Conservation (phyloP, 1,140 invertebrate genomes). For the Phthorimaea operculella region DNA sequence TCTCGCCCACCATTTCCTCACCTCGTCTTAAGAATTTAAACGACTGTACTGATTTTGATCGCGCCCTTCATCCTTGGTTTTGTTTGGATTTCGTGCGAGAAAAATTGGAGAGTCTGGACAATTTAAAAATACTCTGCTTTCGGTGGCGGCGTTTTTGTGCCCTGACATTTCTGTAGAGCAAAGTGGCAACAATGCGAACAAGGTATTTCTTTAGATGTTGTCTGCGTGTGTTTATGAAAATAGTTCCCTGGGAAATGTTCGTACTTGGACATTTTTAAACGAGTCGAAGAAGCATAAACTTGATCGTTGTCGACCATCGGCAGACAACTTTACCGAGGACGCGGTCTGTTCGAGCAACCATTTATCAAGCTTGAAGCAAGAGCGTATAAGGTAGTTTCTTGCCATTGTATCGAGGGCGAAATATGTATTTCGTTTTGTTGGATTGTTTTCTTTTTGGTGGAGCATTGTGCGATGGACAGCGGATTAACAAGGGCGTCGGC, state of each 20-base stretch:
- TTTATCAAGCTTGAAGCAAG: not conserved
- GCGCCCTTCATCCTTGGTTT: constrained; percentile 17
- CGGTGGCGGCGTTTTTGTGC: constrained; percentile 13
- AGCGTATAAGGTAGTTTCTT: not conserved
- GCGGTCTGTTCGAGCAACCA: not conserved
- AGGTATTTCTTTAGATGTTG: not conserved
- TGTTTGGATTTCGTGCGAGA: constrained; percentile 24
- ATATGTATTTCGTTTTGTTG: constrained; percentile 34
- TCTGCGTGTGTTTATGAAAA: no score
- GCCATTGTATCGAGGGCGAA: constrained; percentile 8
- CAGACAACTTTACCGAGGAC: no score
- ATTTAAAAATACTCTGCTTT: constrained; percentile 25
- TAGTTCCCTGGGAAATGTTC: no score
- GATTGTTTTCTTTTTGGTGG: constrained; percentile 33
- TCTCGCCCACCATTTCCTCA: constrained; percentile 39
- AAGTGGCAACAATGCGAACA: constrained; percentile 13
- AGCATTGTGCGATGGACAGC: constrained; percentile 39
- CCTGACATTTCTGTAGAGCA: constrained; percentile 18
- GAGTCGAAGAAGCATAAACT: no score
- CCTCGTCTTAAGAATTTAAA: constrained; percentile 48
- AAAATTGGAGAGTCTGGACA: constrained; percentile 21
- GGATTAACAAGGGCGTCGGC: constrained; percentile 55
- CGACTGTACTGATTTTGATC: constrained; percentile 33
- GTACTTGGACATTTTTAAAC: no score
- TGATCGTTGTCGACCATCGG: no score